These are phyloP conservation scores for Leptopilina drosophilae DNA, from an alignment of 2,888 invertebrate species.

Conservation along the genomic window DNA sequence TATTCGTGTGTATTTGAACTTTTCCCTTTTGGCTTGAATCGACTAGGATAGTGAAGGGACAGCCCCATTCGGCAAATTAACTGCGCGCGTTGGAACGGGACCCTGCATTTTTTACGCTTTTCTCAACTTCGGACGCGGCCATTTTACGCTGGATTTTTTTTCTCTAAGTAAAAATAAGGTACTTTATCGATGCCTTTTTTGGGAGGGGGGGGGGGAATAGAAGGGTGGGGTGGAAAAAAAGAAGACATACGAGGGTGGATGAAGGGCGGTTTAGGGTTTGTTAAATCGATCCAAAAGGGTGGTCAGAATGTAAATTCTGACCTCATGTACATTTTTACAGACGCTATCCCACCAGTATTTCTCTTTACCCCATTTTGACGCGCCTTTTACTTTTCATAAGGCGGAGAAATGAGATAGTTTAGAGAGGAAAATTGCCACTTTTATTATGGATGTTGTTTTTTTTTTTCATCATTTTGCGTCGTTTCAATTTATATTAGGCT, in stretches of 20 bases:
- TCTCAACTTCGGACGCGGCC: slow-evolving; percentile 67
- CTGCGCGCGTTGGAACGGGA: slow-evolving; percentile 71
- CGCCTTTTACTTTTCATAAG: slow-evolving; percentile 17
- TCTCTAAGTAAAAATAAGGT: slow-evolving; percentile 52
- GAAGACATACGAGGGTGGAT: slow-evolving; percentile 30
- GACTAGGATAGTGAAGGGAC: slow-evolving; percentile 63
- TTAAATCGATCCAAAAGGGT: slow-evolving; percentile 62
- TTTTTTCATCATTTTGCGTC: not conserved
- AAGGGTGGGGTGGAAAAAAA: slow-evolving; percentile 25
- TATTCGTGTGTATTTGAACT: slow-evolving; percentile 47
- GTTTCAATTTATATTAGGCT: not conserved
- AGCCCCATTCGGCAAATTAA: slow-evolving; percentile 75
- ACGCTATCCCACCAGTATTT: slow-evolving; percentile 28
- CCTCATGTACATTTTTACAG: slow-evolving; percentile 46
- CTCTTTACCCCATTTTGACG: slow-evolving; percentile 6
- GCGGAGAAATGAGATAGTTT: not conserved
- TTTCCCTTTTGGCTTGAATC: not conserved
- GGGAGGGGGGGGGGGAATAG: slow-evolving; percentile 37
- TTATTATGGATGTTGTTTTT: not conserved
- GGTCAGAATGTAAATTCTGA: slow-evolving; percentile 53
- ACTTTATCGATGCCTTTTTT: slow-evolving; percentile 49
- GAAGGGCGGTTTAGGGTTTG: slow-evolving; percentile 50
- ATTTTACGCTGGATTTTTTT: slow-evolving; percentile 71
- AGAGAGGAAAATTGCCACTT: slow-evolving; percentile 1
- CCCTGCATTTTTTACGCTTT: slow-evolving; percentile 72